Base-by-base conservation (phyloP, 2,113 vertebrate species). In the Neolamprologus brichardi region DNA sequence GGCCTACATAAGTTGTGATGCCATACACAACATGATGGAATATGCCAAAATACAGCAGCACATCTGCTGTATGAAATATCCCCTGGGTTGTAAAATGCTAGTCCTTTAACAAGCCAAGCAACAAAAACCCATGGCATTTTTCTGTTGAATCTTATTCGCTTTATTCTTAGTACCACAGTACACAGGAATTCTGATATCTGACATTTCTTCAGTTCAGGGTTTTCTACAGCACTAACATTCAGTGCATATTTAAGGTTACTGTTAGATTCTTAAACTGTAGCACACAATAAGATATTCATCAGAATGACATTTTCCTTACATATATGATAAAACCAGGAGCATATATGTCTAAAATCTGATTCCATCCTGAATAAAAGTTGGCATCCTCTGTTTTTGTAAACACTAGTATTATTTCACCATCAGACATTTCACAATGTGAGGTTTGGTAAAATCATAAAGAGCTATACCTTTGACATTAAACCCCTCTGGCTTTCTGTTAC, bases 1-100 rank as follows among this genome's bases (percentile, higher is more conserved):
- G 78, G 64, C 34, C 30, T 79, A 32, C 78, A 44, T 54, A 79
- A 81, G 56, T 25, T 82, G 39, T 56, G 62, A 77, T 79, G 28
- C 53, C 5, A 4, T 67, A 56, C 80, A 32, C 85, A 85, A 77
- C 75, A 70, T 79, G 79, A 85, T 84, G 41, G 44, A 67, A 77
- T 51, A 88, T 93, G 91, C 64, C 82, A 91, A 89, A 87, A 86
- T 46, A 83, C 25, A 81, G 54, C 41, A 82, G 46, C 28, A 83
- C 20, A 30, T 79, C 51, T 72, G 60, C 30, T 23, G 84, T 41
- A 46, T 51, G 4, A 90, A 85, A 90, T 28, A 88, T 54, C 41
- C 20, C 39, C 18, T 80, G 41, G 41, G 70, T 75, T 75, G 70
- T 87, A 80, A 79, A 83, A 54, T 84, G 49, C 20, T 64, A 37